These are phyloP conservation scores for Malthinus seriepunctatus DNA, from an alignment of 2,888 invertebrate species.

Conservation along the genomic window DNA sequence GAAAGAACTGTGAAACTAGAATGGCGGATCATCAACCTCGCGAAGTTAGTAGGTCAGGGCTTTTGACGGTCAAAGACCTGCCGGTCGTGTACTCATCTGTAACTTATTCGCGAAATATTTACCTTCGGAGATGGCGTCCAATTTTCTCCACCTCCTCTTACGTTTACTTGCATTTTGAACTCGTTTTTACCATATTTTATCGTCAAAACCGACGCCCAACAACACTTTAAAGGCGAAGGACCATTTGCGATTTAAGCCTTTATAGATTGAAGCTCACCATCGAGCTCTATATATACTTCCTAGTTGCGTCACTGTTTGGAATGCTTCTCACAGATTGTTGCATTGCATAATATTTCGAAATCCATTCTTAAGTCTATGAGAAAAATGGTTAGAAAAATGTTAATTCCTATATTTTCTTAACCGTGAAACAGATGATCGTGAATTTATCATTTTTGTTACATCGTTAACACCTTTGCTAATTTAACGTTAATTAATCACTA, in stretches of 20 bases:
- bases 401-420: slow-evolving; percentile 23
- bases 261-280: background rate
- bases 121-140: slow-evolving; percentile 19
- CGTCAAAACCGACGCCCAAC: background rate
- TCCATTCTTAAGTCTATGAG: slow-evolving; percentile 15
- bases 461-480: slow-evolving; percentile 3
- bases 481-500: slow-evolving; percentile 2
- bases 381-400: slow-evolving; percentile 22
- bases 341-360: slow-evolving; percentile 18
- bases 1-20: slow-evolving; percentile 52
- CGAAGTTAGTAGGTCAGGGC: slow-evolving; percentile 57
- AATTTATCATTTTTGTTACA: background rate
- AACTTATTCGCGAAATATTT: slow-evolving; percentile 30
- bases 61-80: slow-evolving; percentile 52
- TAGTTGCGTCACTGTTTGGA: slow-evolving; percentile 15
- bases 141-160: slow-evolving; percentile 12
- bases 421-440: slow-evolving; percentile 22
- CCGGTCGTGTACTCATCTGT: slow-evolving; percentile 52
- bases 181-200: background rate
- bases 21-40: slow-evolving; percentile 56
- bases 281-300: slow-evolving; percentile 5
- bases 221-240: slow-evolving; percentile 10
- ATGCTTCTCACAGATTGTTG: slow-evolving; percentile 20
- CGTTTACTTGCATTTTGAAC: background rate
- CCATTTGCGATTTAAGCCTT: slow-evolving; percentile 15